phyloP scores from a whole-genome alignment of 2,113 vertebrate species.

The Pungitius pungitius region DNA sequence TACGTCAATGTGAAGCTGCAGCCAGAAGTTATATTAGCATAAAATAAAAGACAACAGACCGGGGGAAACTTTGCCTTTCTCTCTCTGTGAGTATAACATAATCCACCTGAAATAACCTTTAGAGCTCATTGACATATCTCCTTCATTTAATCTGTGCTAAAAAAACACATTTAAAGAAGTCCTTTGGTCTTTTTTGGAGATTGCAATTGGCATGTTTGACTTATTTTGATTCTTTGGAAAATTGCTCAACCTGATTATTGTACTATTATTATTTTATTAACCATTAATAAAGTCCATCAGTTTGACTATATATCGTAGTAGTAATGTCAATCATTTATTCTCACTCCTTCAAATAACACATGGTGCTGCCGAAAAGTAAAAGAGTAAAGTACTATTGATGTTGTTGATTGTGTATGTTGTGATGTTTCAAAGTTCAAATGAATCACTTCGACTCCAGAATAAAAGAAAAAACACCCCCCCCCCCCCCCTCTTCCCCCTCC shows the following conservation, averaged over 20 bases:
- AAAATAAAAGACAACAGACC: neutral
- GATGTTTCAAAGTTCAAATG: conserved; percentile 45
- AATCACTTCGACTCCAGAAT: conserved; percentile 36
- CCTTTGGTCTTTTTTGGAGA: neutral
- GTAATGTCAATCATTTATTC: conserved; percentile 17
- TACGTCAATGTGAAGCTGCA: neutral
- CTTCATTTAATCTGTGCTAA: neutral
- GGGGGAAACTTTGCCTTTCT: neutral
- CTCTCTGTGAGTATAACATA: neutral
- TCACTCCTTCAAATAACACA: conserved; percentile 39
- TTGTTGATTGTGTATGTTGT: conserved; percentile 14
- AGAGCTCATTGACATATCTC: neutral
- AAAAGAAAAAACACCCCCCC: neutral
- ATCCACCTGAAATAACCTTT: neutral
- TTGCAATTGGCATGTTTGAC: neutral
- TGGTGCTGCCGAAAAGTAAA: conserved; percentile 14
- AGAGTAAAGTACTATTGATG: neutral
- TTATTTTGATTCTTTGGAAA: neutral
- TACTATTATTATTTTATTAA: too few species aligned
- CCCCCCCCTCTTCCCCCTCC: conserved; percentile 1
- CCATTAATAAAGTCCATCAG: neutral
- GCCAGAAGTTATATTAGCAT: neutral
- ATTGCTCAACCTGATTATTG: neutral
- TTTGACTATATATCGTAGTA: neutral
- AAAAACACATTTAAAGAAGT: neutral